Percentiles rank a stretch among this genome's conserved stretches.
These are phyloP conservation scores for Balearica regulorum DNA, from an alignment of 2,797 vertebrate genomes.

Conservation along the genomic window DNA sequence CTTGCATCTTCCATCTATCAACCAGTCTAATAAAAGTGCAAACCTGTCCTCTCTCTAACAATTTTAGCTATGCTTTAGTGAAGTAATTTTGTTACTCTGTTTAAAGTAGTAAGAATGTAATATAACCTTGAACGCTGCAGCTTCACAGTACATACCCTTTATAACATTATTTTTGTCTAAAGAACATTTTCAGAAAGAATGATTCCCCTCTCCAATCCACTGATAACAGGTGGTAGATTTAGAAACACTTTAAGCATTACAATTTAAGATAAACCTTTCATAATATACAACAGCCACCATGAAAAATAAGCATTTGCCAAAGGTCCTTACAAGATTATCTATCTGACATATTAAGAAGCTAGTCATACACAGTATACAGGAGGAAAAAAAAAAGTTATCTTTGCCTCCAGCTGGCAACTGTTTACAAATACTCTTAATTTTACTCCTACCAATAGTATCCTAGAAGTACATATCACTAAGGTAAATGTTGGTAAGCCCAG, in stretches of 20 bases:
- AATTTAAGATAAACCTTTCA: slow-evolving; percentile 3
- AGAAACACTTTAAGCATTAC: slow-evolving; percentile 18
- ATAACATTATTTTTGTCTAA: neutral
- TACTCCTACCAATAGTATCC: neutral
- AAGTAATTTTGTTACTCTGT: slow-evolving; percentile 7
- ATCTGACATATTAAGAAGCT: neutral
- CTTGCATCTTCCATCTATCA: neutral
- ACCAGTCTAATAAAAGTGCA: slow-evolving; percentile 2
- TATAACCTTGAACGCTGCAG: neutral
- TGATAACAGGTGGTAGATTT: slow-evolving; percentile 19
- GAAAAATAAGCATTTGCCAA: slow-evolving; percentile 22
- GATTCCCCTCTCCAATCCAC: neutral
- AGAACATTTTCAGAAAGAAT: neutral
- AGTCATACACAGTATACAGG: neutral
- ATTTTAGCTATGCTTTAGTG: neutral
- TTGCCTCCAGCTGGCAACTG: neutral
- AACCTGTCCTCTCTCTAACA: neutral
- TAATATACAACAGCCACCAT: neutral
- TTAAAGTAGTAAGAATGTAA: neutral
- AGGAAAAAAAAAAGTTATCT: neutral
- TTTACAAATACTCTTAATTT: slow-evolving; percentile 7
- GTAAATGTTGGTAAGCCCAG: neutral
- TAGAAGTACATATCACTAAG: neutral
- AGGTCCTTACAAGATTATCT: neutral
- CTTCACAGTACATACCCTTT: neutral